Percentiles rank a stretch among this genome's conserved stretches.
These are phyloP conservation scores for Ectemnius continuus DNA, from an alignment of 2,888 invertebrate species.

Conservation along the genomic window DNA sequence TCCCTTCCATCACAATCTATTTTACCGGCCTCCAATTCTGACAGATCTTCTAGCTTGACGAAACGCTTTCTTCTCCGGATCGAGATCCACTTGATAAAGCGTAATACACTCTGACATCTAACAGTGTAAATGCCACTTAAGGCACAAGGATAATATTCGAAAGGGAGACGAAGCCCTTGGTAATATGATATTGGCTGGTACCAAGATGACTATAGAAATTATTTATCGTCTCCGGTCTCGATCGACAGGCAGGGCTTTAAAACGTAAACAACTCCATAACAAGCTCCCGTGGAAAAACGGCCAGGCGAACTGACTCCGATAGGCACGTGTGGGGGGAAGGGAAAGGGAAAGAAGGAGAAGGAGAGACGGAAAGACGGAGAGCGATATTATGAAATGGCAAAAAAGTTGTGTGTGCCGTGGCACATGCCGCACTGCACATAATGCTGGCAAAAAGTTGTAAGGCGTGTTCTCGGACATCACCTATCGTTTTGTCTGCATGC, in stretches of 20 bases:
- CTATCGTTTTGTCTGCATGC: constrained; percentile 42
- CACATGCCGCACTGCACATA: constrained; percentile 55
- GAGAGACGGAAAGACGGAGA: constrained; percentile 18
- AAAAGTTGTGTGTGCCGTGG: constrained; percentile 41
- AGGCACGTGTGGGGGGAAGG: constrained; percentile 7
- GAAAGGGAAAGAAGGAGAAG: constrained; percentile 12
- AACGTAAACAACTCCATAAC: constrained; percentile 32
- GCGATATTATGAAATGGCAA: constrained; percentile 58
- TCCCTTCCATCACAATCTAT: constrained; percentile 60
- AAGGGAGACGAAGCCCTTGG: too few relatives aligned
- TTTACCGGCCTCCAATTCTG: constrained; percentile 68
- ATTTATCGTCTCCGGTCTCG: neutral
- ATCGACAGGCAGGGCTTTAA: constrained; percentile 8
- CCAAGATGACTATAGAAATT: neutral
- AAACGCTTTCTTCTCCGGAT: constrained; percentile 37
- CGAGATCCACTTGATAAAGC: too few relatives aligned
- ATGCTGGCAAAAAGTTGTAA: constrained; percentile 62
- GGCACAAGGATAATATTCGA: too few relatives aligned
- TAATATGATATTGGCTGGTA: too few relatives aligned
- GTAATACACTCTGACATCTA: too few relatives aligned
- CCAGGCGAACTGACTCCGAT: too few relatives aligned
- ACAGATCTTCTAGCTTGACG: constrained; percentile 55
- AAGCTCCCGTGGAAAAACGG: constrained; percentile 32
- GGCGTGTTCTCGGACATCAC: constrained; percentile 56
- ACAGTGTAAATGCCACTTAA: too few relatives aligned